Conservation (phyloP, 2,113 vertebrate genomes). For the Phyllopteryx taeniolatus region DNA sequence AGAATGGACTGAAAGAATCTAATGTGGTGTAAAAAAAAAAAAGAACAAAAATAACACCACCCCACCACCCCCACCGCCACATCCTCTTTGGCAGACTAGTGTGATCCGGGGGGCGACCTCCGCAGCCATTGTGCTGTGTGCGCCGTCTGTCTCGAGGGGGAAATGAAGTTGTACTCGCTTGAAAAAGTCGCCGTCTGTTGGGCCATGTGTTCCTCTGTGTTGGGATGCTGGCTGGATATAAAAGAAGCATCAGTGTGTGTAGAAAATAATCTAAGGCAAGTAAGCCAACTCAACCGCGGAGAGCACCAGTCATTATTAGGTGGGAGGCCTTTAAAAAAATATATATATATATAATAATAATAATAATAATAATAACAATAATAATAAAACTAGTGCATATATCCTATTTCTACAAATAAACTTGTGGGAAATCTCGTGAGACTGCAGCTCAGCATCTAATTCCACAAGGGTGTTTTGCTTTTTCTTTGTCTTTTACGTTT, state of each 20-base stretch:
- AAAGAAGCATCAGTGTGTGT: slow-evolving; percentile 13
- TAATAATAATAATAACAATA: too few species aligned
- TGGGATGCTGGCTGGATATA: slow-evolving; percentile 30
- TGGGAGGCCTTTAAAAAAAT: neutral
- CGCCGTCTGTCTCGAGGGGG: slow-evolving; percentile 54
- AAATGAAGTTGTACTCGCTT: slow-evolving; percentile 47
- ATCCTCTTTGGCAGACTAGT: slow-evolving; percentile 22
- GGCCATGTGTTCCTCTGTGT: slow-evolving; percentile 57
- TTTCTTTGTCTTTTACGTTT: too few species aligned
- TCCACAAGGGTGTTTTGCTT: too few species aligned
- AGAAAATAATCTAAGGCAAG: neutral
- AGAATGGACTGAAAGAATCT: slow-evolving; percentile 51
- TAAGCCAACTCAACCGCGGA: neutral
- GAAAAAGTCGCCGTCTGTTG: slow-evolving; percentile 70
- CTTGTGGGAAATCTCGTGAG: too few species aligned
- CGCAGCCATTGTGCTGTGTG: slow-evolving; percentile 56
- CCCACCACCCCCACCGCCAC: neutral
- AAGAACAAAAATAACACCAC: slow-evolving; percentile 24
- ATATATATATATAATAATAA: too few species aligned
- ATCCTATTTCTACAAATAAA: too few species aligned
- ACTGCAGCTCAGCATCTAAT: too few species aligned
- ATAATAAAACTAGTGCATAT: too few species aligned
- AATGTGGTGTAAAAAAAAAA: slow-evolving; percentile 47
- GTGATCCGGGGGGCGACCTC: slow-evolving; percentile 33
- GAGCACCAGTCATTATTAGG: neutral